These are phyloP conservation scores for Pelodytes ibericus DNA, from an alignment of 2,797 vertebrate species.

Conservation along the genomic window DNA sequence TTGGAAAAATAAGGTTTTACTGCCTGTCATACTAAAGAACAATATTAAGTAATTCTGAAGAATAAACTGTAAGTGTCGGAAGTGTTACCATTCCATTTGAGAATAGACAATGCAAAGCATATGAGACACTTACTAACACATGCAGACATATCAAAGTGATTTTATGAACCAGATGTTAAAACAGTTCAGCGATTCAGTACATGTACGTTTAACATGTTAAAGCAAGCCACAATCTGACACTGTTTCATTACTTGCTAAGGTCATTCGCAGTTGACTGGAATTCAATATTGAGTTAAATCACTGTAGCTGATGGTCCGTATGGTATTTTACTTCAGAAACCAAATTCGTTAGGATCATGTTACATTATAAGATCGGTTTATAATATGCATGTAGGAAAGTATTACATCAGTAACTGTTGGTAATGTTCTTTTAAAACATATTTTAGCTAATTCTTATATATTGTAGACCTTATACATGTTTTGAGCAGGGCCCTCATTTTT, in stretches of 20 bases:
- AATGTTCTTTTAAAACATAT: no score
- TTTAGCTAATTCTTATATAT: no score
- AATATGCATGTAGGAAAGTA: neutral
- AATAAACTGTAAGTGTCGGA: neutral
- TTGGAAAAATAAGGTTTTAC: neutral
- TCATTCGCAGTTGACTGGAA: constrained; percentile 34
- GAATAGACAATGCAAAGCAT: constrained; percentile 1
- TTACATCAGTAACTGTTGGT: no score
- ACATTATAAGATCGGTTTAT: constrained; percentile 5
- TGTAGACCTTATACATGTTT: no score
- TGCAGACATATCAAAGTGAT: constrained; percentile 10
- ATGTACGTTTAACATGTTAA: neutral
- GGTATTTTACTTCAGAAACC: constrained; percentile 21
- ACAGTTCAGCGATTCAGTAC: neutral
- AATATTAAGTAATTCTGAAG: no score
- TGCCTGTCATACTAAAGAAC: neutral
- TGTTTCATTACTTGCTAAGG: constrained; percentile 36
- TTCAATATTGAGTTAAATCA: constrained; percentile 16
- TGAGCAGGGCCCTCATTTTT: no score
- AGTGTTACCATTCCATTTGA: neutral
- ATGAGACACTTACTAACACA: neutral
- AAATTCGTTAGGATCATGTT: constrained; percentile 4
- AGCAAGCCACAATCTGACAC: constrained; percentile 22
- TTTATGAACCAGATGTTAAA: constrained; percentile 16
- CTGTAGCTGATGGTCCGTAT: constrained; percentile 19